Evolutionary conservation across 1,140 invertebrate genomes (phyloP).

Genomic region (Lucilia cuprina): DNA sequence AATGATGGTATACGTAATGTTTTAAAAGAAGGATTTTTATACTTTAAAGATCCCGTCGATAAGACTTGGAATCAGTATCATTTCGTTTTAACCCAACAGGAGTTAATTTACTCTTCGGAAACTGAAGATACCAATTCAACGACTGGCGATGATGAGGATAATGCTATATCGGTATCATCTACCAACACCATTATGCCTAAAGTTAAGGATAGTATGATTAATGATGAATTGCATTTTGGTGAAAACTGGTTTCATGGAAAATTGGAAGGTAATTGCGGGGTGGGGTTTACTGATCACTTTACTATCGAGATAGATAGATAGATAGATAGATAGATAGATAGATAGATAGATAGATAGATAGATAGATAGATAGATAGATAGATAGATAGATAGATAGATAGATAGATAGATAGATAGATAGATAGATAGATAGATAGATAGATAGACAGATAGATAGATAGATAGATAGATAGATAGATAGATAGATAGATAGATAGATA

Average conservation of each 20-base stretch:
- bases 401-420: no score
- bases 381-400: no score
- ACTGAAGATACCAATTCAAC: constrained; percentile 65
- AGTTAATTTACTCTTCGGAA: constrained; percentile 79
- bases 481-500: no score
- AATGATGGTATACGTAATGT: constrained; percentile 87
- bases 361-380: no score
- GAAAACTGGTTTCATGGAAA: constrained; percentile 97
- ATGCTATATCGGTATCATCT: constrained; percentile 43
- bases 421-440: no score
- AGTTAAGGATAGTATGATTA: constrained; percentile 60
- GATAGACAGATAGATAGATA: no score
- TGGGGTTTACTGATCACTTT: no score
- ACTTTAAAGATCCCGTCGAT: constrained; percentile 88
- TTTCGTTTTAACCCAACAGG: constrained; percentile 90
- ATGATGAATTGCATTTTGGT: constrained; percentile 90
- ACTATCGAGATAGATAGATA: no score
- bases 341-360: no score
- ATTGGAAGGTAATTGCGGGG: constrained; percentile 66
- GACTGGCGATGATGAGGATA: constrained; percentile 67
- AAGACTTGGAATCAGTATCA: constrained; percentile 93
- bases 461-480: no score
- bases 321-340: no score
- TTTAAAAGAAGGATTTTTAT: constrained; percentile 90
- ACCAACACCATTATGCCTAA: constrained; percentile 50